Evolutionary conservation across 2,797 vertebrate genomes (phyloP), one percentile per base, ranked within the genome.

Genomic region (Poeciliopsis presidionis): DNA sequence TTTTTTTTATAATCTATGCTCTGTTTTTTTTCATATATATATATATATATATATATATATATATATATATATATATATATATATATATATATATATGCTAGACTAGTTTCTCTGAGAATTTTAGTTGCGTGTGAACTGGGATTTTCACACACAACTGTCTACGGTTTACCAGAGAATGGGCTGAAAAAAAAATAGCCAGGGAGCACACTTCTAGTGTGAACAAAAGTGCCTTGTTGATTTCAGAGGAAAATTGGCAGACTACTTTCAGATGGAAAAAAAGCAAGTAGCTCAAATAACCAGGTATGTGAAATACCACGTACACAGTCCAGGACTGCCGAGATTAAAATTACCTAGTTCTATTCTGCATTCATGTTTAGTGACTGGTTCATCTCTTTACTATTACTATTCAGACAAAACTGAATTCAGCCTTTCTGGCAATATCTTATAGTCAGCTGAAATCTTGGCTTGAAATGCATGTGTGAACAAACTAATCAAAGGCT

Each of bases 341-440:
- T 43, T 11, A 45, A 69, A 45, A 45, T 69, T 2, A 45, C 11
- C 41, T 25, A 14, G 67, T 45, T 69, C 67, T 45, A 2, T 41
- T 45, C 25, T 28, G 65, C 12, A 25, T 25, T 25, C 22, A 14
- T 70, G 39, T 70, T 7, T 70, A 45, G 41, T 45, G 41, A 28
- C 45, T n/a, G 22, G 8, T 43, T n/a, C 22, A 14, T 28, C 25
- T 45, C 25, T n/a, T 28, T 28, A 43, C 13, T 14, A 70, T 16
- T 22, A 46, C n/a, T 16, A n/a, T 70, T 46, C 41, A 70, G 67
- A 14, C 25, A 4, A 45, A 16, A 41, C 75, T 84, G 74, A 79
- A 80, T 91, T 93, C 87, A 85, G 81, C 94, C 86, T 82, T 84
- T 36, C 83, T 81, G 84, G 90, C 95, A 61, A 78, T 84, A 61